Evolutionary conservation across 1,140 invertebrate genomes (phyloP).

Genomic region (Leptinotarsa texana): DNA sequence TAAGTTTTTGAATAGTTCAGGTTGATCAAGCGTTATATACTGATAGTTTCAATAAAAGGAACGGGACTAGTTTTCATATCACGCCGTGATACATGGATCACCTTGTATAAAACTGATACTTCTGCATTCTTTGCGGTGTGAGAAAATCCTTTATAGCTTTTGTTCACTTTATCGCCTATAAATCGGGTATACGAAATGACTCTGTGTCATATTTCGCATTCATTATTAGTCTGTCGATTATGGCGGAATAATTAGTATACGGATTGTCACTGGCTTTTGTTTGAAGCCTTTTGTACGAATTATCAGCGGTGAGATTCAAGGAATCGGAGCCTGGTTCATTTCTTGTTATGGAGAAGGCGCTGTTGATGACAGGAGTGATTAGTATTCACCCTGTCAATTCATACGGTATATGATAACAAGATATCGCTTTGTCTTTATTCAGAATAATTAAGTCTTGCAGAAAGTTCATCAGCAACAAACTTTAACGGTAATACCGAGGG

Average conservation of each 20-base stretch:
- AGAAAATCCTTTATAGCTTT: background rate
- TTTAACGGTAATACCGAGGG: too few species aligned
- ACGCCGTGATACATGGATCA: background rate
- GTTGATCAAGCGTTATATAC: too few species aligned
- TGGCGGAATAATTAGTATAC: background rate
- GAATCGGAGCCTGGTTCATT: background rate
- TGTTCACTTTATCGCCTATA: conserved; percentile 6
- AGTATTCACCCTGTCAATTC: too few species aligned
- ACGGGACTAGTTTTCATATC: too few species aligned
- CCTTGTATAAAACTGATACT: background rate
- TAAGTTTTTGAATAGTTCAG: too few species aligned
- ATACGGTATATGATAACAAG: too few species aligned
- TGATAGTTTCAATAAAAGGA: too few species aligned
- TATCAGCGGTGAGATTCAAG: background rate
- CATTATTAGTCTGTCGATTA: background rate
- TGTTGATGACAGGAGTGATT: too few species aligned
- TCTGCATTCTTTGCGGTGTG: background rate
- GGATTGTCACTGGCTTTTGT: background rate
- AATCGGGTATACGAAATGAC: background rate
- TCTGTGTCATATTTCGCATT: background rate
- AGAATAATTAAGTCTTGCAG: too few species aligned
- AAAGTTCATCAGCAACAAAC: too few species aligned
- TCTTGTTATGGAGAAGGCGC: background rate
- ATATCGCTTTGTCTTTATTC: too few species aligned
- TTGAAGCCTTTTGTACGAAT: background rate